Evolutionary conservation across 35 echinoderm and acorn worm genomes (phyloP).

Genomic region (Apostichopus parvimensis): DNA sequence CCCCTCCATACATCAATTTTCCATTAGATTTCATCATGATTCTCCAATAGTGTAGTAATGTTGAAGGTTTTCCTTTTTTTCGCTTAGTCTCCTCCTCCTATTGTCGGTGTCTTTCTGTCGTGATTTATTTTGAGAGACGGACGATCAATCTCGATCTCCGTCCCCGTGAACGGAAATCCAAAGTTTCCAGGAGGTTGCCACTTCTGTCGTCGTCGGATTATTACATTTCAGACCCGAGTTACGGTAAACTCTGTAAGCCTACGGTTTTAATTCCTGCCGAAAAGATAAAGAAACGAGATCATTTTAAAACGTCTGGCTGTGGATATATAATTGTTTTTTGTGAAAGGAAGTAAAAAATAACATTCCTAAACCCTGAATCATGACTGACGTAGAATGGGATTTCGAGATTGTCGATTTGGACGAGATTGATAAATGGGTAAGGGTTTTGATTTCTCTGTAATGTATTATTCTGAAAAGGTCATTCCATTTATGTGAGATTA

Average conservation of each 20-base stretch:
- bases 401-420: constrained; percentile 74
- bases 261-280: not conserved
- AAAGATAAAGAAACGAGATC: not conserved
- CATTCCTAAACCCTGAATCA: not conserved
- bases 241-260: not conserved
- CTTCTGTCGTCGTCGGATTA: not conserved
- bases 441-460: not conserved
- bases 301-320: not conserved
- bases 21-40: not conserved
- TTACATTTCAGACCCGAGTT: not conserved
- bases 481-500: too few species aligned
- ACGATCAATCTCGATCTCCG: too few species aligned
- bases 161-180: not conserved
- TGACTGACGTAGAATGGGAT: constrained; percentile 74
- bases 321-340: not conserved
- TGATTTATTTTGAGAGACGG: not conserved
- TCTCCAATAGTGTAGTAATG: not conserved
- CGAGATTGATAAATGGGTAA: constrained; percentile 80
- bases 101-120: not conserved
- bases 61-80: not conserved
- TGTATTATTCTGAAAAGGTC: too few species aligned
- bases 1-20: not conserved
- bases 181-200: not conserved
- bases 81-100: not conserved
- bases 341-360: not conserved